phyloP scores from a whole-genome alignment of 2,797 vertebrate species.

The Catharus ustulatus region DNA sequence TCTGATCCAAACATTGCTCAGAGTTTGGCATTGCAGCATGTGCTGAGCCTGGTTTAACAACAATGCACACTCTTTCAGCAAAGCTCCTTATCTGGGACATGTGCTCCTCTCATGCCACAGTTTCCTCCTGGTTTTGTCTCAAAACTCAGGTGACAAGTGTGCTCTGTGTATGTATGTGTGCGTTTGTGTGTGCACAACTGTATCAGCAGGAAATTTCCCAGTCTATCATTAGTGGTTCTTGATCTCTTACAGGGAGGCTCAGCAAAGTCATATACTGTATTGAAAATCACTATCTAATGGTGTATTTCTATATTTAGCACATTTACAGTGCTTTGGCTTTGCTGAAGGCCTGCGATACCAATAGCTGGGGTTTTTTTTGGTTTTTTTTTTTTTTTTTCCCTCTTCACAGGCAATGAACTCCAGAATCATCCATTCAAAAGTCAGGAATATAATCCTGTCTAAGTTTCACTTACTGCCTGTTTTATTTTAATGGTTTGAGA shows the following conservation, averaged over 20 bases:
- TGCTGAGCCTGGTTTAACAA: neutral
- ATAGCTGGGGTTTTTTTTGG: too few relatives aligned
- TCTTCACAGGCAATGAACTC: neutral
- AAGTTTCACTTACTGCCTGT: neutral
- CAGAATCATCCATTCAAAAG: neutral
- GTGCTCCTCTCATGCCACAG: neutral
- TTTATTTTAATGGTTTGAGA: neutral
- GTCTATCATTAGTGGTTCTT: neutral
- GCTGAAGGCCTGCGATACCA: neutral
- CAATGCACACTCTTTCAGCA: neutral
- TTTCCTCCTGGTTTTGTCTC: neutral
- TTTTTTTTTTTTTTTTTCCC: neutral
- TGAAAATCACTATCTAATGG: neutral
- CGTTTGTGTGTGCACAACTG: fast-evolving
- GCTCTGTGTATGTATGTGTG: neutral
- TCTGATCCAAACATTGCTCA: neutral
- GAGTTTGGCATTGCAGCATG: neutral
- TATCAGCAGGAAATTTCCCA: neutral
- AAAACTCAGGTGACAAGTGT: neutral
- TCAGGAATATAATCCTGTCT: neutral
- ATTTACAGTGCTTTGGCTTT: neutral
- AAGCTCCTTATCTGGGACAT: neutral
- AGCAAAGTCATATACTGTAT: neutral
- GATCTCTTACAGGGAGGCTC: neutral
- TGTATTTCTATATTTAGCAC: neutral